These are phyloP conservation scores for Craterocephalus amniculus DNA, from an alignment of 2,797 vertebrate species.

Conservation along the genomic window DNA sequence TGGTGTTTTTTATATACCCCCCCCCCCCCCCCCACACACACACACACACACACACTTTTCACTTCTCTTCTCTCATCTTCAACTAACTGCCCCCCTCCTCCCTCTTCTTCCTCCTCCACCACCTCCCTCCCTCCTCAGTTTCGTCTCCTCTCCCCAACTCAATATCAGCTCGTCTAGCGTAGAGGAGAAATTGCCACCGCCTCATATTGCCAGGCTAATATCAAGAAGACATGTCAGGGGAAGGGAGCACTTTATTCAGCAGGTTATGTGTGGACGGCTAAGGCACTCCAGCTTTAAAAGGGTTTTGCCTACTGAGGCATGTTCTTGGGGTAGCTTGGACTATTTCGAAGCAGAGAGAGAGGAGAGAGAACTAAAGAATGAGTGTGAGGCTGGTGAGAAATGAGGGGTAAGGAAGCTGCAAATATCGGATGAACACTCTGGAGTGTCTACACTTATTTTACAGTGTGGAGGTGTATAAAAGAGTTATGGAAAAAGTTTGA, in stretches of 20 bases:
- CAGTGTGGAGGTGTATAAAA: constrained; percentile 45
- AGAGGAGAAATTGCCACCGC: constrained; percentile 74
- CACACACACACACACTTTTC: constrained; percentile 31
- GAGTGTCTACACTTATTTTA: constrained; percentile 61
- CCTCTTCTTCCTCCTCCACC: background rate
- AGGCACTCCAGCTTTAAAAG: constrained; percentile 64
- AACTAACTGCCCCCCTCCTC: constrained; percentile 19
- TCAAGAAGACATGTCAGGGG: constrained; percentile 76
- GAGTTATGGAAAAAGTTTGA: constrained; percentile 27
- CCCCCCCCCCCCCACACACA: too few relatives aligned
- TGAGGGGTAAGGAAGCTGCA: constrained; percentile 27
- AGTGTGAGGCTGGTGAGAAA: constrained; percentile 35
- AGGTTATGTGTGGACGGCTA: constrained; percentile 64
- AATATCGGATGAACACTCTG: constrained; percentile 48
- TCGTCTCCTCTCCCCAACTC: constrained; percentile 75
- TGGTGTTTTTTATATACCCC: constrained; percentile 65
- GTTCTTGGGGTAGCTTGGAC: constrained; percentile 66
- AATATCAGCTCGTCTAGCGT: constrained; percentile 74
- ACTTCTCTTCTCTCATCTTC: constrained; percentile 60
- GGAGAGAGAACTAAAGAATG: constrained; percentile 16
- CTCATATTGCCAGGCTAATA: constrained; percentile 77
- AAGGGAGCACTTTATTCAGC: constrained; percentile 78
- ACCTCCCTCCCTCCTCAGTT: constrained; percentile 71
- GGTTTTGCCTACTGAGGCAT: constrained; percentile 71
- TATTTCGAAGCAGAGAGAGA: constrained; percentile 46